Conservation (phyloP, 2,888 invertebrate species). For the Microplitis deprimator region DNA sequence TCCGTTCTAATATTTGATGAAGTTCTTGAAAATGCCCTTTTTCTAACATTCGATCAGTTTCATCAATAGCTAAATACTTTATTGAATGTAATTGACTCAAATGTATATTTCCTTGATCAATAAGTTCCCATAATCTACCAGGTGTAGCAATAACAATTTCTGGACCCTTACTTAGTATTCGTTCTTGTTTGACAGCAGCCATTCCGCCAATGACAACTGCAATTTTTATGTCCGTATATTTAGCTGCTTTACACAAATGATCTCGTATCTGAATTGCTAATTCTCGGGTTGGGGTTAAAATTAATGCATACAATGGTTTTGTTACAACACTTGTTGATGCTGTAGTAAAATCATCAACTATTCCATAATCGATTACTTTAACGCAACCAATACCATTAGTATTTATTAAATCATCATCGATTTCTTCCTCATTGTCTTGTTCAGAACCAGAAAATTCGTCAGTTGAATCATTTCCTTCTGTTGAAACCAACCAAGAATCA, state of each 20-base stretch:
- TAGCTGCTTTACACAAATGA: conserved; percentile 85
- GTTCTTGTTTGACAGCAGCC: conserved; percentile 93
- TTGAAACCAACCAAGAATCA: conserved; percentile 67
- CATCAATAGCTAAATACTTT: conserved; percentile 93
- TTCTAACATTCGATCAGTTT: conserved; percentile 98
- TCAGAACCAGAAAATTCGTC: conserved; percentile 40
- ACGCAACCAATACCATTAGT: conserved; percentile 74
- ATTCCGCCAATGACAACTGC: conserved; percentile 95
- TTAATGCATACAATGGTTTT: conserved; percentile 84
- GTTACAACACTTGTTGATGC: conserved; percentile 59
- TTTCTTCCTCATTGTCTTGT: conserved; percentile 53
- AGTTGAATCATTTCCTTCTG: conserved; percentile 23
- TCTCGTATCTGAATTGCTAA: conserved; percentile 94
- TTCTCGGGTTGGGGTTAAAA: conserved; percentile 96
- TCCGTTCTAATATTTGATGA: conserved; percentile 82
- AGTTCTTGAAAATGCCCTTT: conserved; percentile 96
- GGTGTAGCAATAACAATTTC: conserved; percentile 98
- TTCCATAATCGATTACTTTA: conserved; percentile 74
- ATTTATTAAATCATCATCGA: conserved; percentile 57
- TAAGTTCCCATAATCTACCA: conserved; percentile 95
- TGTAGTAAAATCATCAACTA: conserved; percentile 62
- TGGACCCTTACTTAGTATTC: conserved; percentile 85
- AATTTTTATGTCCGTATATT: conserved; percentile 83
- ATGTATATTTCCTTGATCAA: conserved; percentile 84
- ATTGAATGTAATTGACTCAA: conserved; percentile 81